phyloP scores from a whole-genome alignment of 1,140 invertebrate species.

The Panagrolaimus sp. region DNA sequence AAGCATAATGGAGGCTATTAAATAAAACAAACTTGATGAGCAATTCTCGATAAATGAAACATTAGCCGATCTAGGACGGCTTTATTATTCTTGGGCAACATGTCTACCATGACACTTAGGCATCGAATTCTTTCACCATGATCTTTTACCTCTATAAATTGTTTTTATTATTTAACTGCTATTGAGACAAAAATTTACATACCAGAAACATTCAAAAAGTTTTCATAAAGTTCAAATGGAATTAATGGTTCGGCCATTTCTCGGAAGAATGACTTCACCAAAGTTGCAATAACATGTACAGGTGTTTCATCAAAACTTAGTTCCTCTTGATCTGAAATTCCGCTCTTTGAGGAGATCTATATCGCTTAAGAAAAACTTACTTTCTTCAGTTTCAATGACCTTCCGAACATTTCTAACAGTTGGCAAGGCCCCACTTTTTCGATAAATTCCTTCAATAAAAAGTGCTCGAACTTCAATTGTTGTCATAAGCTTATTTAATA shows the following conservation, averaged over 20 bases:
- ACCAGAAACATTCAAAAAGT: conserved; percentile 71
- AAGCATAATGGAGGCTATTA: conserved; percentile 8
- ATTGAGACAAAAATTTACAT: conserved; percentile 62
- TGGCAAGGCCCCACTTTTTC: conserved; percentile 71
- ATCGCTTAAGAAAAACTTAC: conserved; percentile 14
- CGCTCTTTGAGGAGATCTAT: background rate
- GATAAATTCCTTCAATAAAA: conserved; percentile 84
- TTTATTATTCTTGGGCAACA: conserved; percentile 80
- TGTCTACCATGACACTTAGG: conserved; percentile 77
- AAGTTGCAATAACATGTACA: conserved; percentile 80
- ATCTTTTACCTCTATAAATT: conserved; percentile 71
- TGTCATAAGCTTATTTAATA: conserved; percentile 78
- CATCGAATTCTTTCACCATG: conserved; percentile 74
- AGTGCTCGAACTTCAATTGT: conserved; percentile 80
- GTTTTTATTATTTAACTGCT: conserved; percentile 26
- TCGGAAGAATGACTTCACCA: conserved; percentile 82
- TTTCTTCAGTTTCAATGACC: conserved; percentile 42
- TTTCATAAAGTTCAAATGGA: conserved; percentile 86
- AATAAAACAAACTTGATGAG: conserved; percentile 38
- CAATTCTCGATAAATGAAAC: conserved; percentile 77
- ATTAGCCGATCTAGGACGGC: conserved; percentile 83
- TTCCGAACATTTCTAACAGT: conserved; percentile 38
- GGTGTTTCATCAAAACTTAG: conserved; percentile 64
- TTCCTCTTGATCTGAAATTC: conserved; percentile 63
- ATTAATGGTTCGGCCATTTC: conserved; percentile 86